Conservation (phyloP, 2,888 invertebrate genomes). For the Nemotelus pantherinus region DNA sequence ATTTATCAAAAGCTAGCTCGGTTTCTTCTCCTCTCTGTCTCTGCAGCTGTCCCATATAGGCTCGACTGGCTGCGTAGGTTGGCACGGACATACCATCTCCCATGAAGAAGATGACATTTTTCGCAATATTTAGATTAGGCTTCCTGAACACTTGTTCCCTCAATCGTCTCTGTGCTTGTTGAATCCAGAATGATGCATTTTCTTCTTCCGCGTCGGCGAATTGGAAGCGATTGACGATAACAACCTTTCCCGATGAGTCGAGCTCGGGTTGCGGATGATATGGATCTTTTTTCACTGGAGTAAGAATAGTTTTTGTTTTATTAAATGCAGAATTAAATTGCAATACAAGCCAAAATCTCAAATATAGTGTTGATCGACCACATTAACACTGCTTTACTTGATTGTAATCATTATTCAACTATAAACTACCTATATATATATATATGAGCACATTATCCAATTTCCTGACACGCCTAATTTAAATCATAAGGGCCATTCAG, state of each 20-base stretch:
- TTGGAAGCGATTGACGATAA: slow-evolving; percentile 3
- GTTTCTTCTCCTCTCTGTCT: slow-evolving; percentile 70
- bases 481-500: too few species aligned
- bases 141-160: slow-evolving; percentile 11
- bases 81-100: slow-evolving; percentile 74
- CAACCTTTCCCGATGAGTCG: neutral
- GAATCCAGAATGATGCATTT: slow-evolving; percentile 34
- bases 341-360: too few species aligned
- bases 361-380: too few species aligned
- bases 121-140: slow-evolving; percentile 31
- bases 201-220: slow-evolving; percentile 3
- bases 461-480: too few species aligned
- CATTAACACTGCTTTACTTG: too few species aligned
- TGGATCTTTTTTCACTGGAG: neutral
- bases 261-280: slow-evolving; percentile 11
- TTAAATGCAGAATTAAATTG: too few species aligned
- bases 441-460: too few species aligned
- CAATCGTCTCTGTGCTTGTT: slow-evolving; percentile 11
- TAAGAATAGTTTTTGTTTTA: neutral
- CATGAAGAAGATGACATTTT: slow-evolving; percentile 45
- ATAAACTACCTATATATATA: too few species aligned
- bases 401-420: too few species aligned
- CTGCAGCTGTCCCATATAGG: slow-evolving; percentile 71
- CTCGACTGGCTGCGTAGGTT: slow-evolving; percentile 74
- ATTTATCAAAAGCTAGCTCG: slow-evolving; percentile 70